phyloP scores from a whole-genome alignment of 2,113 vertebrate species.

The Trogon surrucura region DNA sequence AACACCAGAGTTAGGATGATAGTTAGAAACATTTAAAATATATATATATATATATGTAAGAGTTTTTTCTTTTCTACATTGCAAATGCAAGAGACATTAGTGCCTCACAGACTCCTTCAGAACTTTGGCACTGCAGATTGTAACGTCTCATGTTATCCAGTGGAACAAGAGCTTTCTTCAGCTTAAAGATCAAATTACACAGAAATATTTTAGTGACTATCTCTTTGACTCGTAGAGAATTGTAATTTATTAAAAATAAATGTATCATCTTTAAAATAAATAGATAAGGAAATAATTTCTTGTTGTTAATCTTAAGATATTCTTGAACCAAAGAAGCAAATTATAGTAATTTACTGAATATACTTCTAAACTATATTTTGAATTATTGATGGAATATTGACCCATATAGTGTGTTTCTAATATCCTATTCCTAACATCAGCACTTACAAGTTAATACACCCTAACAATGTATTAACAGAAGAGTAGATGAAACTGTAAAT shows the following conservation, averaged over 20 bases:
- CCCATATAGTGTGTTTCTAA: slow-evolving; percentile 43
- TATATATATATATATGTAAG: not conserved
- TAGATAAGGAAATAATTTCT: not conserved
- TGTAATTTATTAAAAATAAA: not conserved
- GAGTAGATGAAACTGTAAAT: slow-evolving; percentile 60
- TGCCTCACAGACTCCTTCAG: not conserved
- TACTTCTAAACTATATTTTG: slow-evolving; percentile 65
- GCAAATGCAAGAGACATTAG: not conserved
- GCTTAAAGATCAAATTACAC: not conserved
- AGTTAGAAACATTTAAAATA: not conserved
- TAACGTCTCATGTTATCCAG: not conserved
- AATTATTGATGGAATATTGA: slow-evolving; percentile 77
- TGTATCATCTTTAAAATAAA: not conserved
- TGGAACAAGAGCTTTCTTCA: not conserved
- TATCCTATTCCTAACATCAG: slow-evolving; percentile 52
- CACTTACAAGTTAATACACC: slow-evolving; percentile 48
- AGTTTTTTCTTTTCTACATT: not conserved
- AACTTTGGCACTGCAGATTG: not conserved
- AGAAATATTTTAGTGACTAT: not conserved
- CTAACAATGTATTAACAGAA: slow-evolving; percentile 31
- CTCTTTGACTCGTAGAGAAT: not conserved
- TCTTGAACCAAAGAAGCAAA: slow-evolving; percentile 14
- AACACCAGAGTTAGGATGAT: not conserved
- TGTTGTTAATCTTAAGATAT: not conserved
- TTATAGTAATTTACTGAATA: slow-evolving; percentile 34